phyloP scores from a whole-genome alignment of 2,888 invertebrate species.

The Sminthurides aquaticus region DNA sequence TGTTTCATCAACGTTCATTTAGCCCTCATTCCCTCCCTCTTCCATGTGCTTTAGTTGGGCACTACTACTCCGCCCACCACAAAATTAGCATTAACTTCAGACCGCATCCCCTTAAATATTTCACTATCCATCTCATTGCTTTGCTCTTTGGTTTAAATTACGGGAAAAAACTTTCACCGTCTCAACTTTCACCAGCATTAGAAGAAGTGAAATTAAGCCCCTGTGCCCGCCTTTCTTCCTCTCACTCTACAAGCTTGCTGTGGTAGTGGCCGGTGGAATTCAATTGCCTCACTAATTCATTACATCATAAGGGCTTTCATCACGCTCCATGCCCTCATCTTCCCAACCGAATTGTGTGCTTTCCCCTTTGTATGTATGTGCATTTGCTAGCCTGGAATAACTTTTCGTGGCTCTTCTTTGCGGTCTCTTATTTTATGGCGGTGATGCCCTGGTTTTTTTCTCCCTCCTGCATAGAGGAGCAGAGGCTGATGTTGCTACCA shows the following conservation, averaged over 20 bases:
- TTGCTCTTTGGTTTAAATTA: not conserved
- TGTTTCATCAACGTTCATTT: too few relatives aligned
- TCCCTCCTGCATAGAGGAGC: too few relatives aligned
- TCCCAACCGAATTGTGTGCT: not conserved
- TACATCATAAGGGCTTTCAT: constrained; percentile 36
- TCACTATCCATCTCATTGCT: too few relatives aligned
- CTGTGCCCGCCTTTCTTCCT: too few relatives aligned
- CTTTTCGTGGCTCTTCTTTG: not conserved
- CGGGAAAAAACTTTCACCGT: not conserved
- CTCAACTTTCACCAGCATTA: not conserved
- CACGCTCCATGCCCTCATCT: constrained; percentile 25
- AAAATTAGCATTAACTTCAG: not conserved
- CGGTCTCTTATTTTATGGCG: not conserved
- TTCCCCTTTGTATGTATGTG: too few relatives aligned
- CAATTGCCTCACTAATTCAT: constrained; percentile 26
- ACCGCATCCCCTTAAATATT: too few relatives aligned
- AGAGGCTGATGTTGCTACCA: too few relatives aligned
- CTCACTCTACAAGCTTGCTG: too few relatives aligned
- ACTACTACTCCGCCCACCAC: not conserved
- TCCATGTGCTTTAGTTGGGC: too few relatives aligned
- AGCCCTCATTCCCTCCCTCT: too few relatives aligned
- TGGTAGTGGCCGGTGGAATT: not conserved
- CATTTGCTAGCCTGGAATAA: not conserved
- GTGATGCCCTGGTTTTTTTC: not conserved
- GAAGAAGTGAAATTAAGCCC: not conserved